Conservation (phyloP, 2,113 vertebrate genomes). For the Gobio gobio region DNA sequence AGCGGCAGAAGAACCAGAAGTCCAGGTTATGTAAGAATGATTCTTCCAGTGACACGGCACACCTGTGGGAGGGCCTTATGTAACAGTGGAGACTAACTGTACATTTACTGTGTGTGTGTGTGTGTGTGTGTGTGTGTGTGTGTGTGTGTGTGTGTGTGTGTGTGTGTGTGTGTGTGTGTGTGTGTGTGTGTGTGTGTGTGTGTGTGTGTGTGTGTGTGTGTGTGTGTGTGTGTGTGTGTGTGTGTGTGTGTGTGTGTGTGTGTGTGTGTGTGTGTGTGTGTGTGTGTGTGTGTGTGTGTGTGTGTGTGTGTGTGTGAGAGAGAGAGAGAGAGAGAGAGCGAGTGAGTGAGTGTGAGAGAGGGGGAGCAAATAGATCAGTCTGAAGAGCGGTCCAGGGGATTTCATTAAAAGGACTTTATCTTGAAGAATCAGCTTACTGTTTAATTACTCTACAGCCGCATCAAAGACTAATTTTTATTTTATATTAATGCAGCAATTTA, state of each 20-base stretch:
- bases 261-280: too few relatives aligned
- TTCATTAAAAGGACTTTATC: not conserved
- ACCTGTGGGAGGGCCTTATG: slow-evolving; percentile 27
- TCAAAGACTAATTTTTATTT: too few relatives aligned
- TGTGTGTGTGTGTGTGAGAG: not conserved
- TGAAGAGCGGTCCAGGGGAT: not conserved
- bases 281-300: not conserved
- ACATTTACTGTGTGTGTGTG: not conserved
- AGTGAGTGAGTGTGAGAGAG: too few relatives aligned
- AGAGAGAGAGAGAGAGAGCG: too few relatives aligned
- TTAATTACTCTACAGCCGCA: not conserved
- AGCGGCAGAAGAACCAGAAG: not conserved
- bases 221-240: too few relatives aligned
- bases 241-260: too few relatives aligned
- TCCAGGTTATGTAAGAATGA: slow-evolving; percentile 5
- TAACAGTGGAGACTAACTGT: slow-evolving; percentile 20
- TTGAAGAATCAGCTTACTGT: not conserved
- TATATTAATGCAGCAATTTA: too few relatives aligned
- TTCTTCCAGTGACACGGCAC: slow-evolving; percentile 3
- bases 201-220: not conserved
- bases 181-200: not conserved
- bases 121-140: too few relatives aligned
- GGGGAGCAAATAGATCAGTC: not conserved
- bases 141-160: too few relatives aligned
- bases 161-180: too few relatives aligned